Conservation (phyloP, 2,113 vertebrate genomes). For the Agelaius phoeniceus region DNA sequence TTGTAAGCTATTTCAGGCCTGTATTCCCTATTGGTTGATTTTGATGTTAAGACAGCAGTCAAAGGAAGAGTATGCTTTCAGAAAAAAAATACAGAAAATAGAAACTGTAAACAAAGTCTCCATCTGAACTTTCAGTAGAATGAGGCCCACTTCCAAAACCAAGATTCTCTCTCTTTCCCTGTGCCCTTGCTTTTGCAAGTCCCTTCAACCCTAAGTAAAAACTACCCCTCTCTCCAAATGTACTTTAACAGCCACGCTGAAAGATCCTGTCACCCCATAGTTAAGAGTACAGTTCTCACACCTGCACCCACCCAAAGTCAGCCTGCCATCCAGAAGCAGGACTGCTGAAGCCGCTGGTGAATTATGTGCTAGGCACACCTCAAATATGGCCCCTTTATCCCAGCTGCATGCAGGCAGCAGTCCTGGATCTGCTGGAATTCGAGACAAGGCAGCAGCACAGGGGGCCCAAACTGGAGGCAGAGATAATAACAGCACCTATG, state of each 20-base stretch:
- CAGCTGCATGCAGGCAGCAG: not conserved
- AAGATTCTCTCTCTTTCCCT: not conserved
- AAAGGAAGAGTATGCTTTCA: not conserved
- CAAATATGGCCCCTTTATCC: not conserved
- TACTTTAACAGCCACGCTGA: not conserved
- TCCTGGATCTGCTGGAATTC: not conserved
- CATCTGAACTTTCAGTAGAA: not conserved
- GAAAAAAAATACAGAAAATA: not conserved
- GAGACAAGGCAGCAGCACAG: not conserved
- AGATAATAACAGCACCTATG: not conserved
- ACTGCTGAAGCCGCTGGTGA: not conserved
- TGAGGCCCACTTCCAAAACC: not conserved
- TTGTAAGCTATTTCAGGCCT: not conserved
- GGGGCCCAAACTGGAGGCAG: not conserved
- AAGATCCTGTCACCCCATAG: not conserved
- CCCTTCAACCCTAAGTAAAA: not conserved
- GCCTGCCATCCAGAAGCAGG: accelerated
- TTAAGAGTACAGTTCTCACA: not conserved
- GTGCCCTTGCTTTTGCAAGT: not conserved
- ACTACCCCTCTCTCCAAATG: not conserved
- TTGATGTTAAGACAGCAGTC: not conserved
- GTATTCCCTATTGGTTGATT: not conserved
- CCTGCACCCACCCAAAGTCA: not conserved
- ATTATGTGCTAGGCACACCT: not conserved
- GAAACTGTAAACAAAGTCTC: not conserved